Conservation (phyloP, 2,888 invertebrate species). For the Pemphredon lugubris region DNA sequence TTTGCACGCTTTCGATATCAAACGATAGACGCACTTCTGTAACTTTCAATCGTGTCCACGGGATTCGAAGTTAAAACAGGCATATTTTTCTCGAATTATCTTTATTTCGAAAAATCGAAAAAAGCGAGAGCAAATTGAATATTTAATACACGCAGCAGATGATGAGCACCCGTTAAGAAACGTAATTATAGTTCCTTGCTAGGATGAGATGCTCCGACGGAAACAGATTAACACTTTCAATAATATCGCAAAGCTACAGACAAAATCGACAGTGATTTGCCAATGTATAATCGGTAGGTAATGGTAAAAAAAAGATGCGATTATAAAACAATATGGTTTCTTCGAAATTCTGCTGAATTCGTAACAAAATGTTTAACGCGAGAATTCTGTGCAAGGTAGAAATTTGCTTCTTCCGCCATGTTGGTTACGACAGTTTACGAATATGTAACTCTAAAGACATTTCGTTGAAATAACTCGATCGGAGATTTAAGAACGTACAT, state of each 20-base stretch:
- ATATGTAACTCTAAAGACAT: too few species aligned
- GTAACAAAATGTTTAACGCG: too few species aligned
- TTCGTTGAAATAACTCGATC: too few species aligned
- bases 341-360: too few species aligned
- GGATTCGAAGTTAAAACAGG: conserved; percentile 44
- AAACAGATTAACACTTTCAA: conserved; percentile 37
- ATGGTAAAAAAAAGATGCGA: too few species aligned
- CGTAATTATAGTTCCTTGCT: conserved; percentile 28
- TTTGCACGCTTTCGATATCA: neutral
- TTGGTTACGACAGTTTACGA: too few species aligned
- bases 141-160: conserved; percentile 9
- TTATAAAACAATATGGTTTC: too few species aligned
- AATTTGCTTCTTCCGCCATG: conserved; percentile 51
- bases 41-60: conserved; percentile 38
- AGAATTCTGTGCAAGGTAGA: conserved; percentile 21
- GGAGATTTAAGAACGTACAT: too few species aligned
- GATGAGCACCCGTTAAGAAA: conserved; percentile 16
- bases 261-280: conserved; percentile 15
- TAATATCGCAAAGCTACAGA: conserved; percentile 30
- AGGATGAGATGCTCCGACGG: conserved; percentile 30
- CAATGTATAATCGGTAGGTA: conserved; percentile 4
- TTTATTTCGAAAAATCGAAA: conserved; percentile 44
- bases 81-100: conserved; percentile 43
- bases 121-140: conserved; percentile 15
- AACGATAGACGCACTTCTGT: conserved; percentile 39